These are phyloP conservation scores for Trichacis sp. DNA, from an alignment of 2,888 invertebrate genomes.

Conservation along the genomic window DNA sequence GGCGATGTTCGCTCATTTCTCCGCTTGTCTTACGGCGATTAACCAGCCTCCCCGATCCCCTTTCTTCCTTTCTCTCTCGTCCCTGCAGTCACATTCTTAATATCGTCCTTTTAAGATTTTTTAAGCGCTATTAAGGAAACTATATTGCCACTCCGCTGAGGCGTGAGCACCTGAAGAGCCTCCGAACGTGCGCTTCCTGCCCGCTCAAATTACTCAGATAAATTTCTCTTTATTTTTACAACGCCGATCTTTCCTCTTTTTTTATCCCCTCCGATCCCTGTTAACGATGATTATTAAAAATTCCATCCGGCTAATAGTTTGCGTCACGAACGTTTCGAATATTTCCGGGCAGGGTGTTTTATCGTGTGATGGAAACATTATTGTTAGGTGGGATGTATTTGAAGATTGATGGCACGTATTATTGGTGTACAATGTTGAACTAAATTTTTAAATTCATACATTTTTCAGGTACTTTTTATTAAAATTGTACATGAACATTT, in stretches of 20 bases:
- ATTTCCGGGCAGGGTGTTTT: too few relatives aligned
- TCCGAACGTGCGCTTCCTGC: conserved; percentile 60
- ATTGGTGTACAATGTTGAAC: too few relatives aligned
- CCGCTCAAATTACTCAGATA: conserved; percentile 67
- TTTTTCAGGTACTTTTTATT: too few relatives aligned
- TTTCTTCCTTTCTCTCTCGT: conserved; percentile 48
- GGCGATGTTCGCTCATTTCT: conserved; percentile 67
- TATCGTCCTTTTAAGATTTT: conserved; percentile 68
- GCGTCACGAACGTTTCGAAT: too few relatives aligned
- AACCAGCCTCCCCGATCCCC: conserved; percentile 56
- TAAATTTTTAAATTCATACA: too few relatives aligned
- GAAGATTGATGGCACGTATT: too few relatives aligned
- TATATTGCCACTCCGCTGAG: conserved; percentile 67
- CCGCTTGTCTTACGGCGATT: conserved; percentile 69
- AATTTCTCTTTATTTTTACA: conserved; percentile 66
- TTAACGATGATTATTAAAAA: conserved; percentile 45
- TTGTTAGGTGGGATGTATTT: too few relatives aligned
- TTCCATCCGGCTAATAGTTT: conserved; percentile 22
- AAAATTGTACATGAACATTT: too few relatives aligned
- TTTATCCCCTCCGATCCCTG: conserved; percentile 37
- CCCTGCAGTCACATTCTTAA: conserved; percentile 67
- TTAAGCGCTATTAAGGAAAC: conserved; percentile 68
- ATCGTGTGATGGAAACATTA: too few relatives aligned
- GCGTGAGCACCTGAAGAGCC: conserved; percentile 27
- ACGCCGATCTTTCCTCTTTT: conserved; percentile 24